phyloP scores from a whole-genome alignment of 2,113 vertebrate genomes.

The Bucco capensis region DNA sequence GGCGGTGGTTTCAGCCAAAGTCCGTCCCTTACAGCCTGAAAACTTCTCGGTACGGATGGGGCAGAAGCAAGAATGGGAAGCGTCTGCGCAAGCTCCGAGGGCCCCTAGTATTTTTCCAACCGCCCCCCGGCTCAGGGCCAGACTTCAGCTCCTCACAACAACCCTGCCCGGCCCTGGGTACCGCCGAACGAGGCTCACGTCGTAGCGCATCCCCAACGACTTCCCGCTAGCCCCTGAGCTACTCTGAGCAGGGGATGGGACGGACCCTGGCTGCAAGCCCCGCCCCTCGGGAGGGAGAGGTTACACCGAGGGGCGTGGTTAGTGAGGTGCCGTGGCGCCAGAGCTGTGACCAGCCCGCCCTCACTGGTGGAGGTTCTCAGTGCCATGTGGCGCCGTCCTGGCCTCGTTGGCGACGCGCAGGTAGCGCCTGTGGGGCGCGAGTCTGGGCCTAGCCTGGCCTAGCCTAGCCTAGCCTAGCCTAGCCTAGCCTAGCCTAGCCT shows the following conservation, averaged over 20 bases:
- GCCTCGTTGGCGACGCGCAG: background rate
- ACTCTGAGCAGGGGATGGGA: too few relatives aligned
- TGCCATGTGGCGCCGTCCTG: background rate
- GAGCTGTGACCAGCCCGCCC: background rate
- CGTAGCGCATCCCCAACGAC: accelerated
- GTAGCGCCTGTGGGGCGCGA: background rate
- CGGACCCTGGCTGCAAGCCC: accelerated
- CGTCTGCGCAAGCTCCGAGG: too few relatives aligned
- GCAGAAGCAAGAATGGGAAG: background rate
- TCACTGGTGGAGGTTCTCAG: accelerated
- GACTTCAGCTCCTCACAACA: background rate
- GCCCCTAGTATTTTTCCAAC: background rate
- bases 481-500: too few relatives aligned
- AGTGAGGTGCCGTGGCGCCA: accelerated
- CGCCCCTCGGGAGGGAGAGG: background rate
- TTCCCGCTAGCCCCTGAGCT: background rate
- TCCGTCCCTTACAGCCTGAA: background rate
- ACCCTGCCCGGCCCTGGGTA: too few relatives aligned
- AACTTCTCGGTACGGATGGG: too few relatives aligned
- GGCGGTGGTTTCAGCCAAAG: accelerated
- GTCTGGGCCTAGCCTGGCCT: too few relatives aligned
- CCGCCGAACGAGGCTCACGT: background rate
- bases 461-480: too few relatives aligned
- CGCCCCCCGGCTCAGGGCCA: background rate
- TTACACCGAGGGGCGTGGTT: background rate